Evolutionary conservation across 2,888 invertebrate species (phyloP), one percentile per base, ranked within the genome.

Genomic region (Drosophila histrio): DNA sequence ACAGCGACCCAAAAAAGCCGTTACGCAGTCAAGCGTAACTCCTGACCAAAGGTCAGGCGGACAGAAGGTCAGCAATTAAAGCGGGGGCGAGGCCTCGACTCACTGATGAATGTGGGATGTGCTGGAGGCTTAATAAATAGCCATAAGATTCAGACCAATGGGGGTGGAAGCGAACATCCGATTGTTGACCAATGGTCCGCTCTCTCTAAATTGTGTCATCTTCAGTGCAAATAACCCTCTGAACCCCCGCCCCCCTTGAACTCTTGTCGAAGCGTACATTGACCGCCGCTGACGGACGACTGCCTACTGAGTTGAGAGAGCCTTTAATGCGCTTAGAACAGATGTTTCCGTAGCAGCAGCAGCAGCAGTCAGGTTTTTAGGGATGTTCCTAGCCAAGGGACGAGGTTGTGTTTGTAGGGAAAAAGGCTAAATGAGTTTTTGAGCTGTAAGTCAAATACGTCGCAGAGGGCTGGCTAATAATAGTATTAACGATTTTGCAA

Each of bases 31-130:
- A 66, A 63, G 71, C 74, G 72, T 15, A 71, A 65, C 73, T 62
- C 19, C 46, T 41, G 73, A 28, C 30, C 77, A 77, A 70, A 77
- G 77, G 77, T 77, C 73, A 73, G 50, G 39, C 53, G 0, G 30
- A 38, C 60, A 66, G 72, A 83, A 77, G 82, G 82, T 77, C 84
- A 63, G 69, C 85, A 84, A 83, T 83, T 83, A 84, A 87, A 75
- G 62, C 62, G 76, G 36, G 36, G 36, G 39, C 58, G 36, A 21
- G 46, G 38, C 19, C 38, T 53, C 53, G 3, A 3, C 13, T 28
- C 44, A 24, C 62, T 59, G 68, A 56, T 61, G 64, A 54, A 46
- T 73, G 56, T 58, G 66, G 72, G 47, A 24, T 46, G 47, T 47
- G 69, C 62, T 61, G 74, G 73, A 63, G 78, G 74, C 78, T 77